phyloP scores from a whole-genome alignment of 2,797 vertebrate genomes.

The Sphaeramia orbicularis region DNA sequence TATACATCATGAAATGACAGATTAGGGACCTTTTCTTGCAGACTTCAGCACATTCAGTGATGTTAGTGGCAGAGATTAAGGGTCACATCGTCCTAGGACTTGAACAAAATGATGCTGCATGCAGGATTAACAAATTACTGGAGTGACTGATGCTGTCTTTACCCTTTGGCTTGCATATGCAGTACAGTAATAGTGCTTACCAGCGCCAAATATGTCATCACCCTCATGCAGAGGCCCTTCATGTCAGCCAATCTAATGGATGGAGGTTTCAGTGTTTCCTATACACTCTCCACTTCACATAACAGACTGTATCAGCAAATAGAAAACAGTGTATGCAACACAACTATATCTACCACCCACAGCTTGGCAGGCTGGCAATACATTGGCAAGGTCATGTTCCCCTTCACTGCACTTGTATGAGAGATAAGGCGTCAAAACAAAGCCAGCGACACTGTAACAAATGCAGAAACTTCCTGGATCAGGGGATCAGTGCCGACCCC shows the following conservation, averaged over 20 bases:
- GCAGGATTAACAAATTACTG: conserved; percentile 28
- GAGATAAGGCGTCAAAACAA: conserved; percentile 67
- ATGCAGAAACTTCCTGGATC: conserved; percentile 49
- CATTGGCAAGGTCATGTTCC: conserved; percentile 60
- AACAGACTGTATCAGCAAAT: conserved; percentile 30
- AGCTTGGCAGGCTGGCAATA: conserved; percentile 45
- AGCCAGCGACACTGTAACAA: conserved; percentile 41
- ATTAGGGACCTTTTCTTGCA: conserved; percentile 37
- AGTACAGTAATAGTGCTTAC: not conserved
- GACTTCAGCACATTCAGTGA: conserved; percentile 47
- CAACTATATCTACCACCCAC: conserved; percentile 62
- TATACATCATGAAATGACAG: conserved; percentile 53
- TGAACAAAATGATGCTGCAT: conserved; percentile 14
- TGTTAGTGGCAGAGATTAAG: conserved; percentile 49
- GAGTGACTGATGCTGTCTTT: conserved; percentile 33
- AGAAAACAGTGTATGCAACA: conserved; percentile 32
- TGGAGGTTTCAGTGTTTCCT: conserved; percentile 3
- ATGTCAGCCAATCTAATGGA: not conserved
- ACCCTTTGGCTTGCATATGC: not conserved
- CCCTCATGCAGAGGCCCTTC: conserved; percentile 3
- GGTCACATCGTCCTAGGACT: conserved; percentile 32
- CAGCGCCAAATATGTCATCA: not conserved
- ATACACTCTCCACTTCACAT: conserved; percentile 1
- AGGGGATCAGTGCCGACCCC: conserved; percentile 46
- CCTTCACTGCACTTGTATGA: conserved; percentile 47